These are phyloP conservation scores for Scaptodrosophila lebanonensis DNA, from an alignment of 1,140 invertebrate genomes.

Conservation along the genomic window DNA sequence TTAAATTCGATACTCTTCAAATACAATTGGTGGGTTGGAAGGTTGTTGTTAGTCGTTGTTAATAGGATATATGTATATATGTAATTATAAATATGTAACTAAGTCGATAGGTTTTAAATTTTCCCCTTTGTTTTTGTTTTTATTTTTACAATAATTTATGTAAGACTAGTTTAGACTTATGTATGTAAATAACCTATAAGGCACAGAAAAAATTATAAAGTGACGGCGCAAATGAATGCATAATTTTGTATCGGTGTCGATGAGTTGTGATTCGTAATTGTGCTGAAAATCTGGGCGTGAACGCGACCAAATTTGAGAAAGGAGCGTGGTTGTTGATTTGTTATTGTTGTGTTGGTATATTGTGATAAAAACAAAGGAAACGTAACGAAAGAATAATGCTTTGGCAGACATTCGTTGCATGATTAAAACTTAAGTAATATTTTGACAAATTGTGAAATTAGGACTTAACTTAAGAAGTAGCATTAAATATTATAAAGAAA, in stretches of 20 bases:
- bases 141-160: slow-evolving; percentile 9
- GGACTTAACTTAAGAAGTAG: slow-evolving; percentile 16
- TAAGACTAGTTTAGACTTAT: slow-evolving; percentile 34
- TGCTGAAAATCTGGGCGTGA: slow-evolving; percentile 13
- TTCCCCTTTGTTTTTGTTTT: slow-evolving; percentile 27
- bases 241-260: not conserved
- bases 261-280: slow-evolving; percentile 1
- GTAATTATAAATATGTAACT: no score
- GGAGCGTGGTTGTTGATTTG: no score
- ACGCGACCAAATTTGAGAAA: no score
- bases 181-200: slow-evolving; percentile 47
- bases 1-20: slow-evolving; percentile 43
- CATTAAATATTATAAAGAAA: slow-evolving; percentile 45
- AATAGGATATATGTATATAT: no score
- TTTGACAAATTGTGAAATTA: no score
- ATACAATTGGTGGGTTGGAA: slow-evolving; percentile 7
- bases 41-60: slow-evolving; percentile 45
- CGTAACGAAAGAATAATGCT: no score
- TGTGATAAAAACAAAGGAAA: no score
- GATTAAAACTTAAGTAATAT: slow-evolving; percentile 28
- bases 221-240: slow-evolving; percentile 60
- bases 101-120: slow-evolving; percentile 20
- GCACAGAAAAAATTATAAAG: slow-evolving; percentile 49
- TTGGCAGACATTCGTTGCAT: no score
- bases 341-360: no score